Evolutionary conservation across 1,140 invertebrate genomes (phyloP), one percentile per base, ranked within the genome.

Genomic region (Zaprionus gabonicus): DNA sequence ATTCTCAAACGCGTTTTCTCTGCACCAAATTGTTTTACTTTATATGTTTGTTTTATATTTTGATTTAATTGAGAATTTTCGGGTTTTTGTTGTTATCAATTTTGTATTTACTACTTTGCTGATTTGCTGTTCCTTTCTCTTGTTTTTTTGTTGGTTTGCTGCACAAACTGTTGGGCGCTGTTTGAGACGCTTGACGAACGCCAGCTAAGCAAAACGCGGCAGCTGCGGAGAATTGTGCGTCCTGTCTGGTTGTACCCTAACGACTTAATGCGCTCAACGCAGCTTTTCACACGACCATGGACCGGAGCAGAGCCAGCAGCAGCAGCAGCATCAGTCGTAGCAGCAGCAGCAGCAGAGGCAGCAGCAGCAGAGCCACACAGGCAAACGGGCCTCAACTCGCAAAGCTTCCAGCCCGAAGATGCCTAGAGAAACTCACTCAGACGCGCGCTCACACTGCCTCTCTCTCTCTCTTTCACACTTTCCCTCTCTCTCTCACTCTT

Each of bases 251-350:
- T 91, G 90, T 90, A 90, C 82, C 88, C 88, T 86, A 85, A 88
- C 90, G 84, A 91, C 90, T 91, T 91, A 91, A 91, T 91, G 88
- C 88, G 88, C 88, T 91, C 88, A 85, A 88, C 85, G 77, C 82
- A 90, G 82, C 82, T 91, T 91, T 91, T 90, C 84, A 77, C 90
- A 91, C 88, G 88, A 78, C 84, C 88, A 90, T 91, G 90, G 88
- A 91, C 87, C 81, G 38, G 80, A 90, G 76, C 79, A 66, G 57
- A 84, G 77, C 15, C 67, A 53, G 62, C 70, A 84, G 80, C 67
- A 63, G 28, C 46, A 51, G 46, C 17, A 25, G 17, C 17, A 56
- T 46, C 41, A 46, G 41, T 46, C 7, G 41, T 36, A 56, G 63
- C 17, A 28, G 53, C 28, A 44, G 53, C 53, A 12, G 6, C 23